These are phyloP conservation scores for Keiferia lycopersicella DNA, from an alignment of 2,888 invertebrate species.

Conservation along the genomic window DNA sequence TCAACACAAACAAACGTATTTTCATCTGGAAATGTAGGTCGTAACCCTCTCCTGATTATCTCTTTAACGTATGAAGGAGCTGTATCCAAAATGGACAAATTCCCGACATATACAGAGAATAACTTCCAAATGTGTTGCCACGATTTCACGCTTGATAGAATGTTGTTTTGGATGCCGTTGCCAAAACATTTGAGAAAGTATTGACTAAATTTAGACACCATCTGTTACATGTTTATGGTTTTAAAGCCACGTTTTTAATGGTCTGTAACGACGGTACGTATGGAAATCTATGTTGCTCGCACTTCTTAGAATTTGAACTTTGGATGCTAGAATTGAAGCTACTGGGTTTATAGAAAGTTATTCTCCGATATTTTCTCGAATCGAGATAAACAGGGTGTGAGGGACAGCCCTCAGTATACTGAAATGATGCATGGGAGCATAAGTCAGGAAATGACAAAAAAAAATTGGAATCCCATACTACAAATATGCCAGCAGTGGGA, in stretches of 20 bases:
- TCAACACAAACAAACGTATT: no score
- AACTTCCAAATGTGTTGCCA: slow-evolving; percentile 24
- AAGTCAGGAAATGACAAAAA: no score
- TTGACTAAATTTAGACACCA: slow-evolving; percentile 32
- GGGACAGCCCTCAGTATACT: no score
- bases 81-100: not conserved
- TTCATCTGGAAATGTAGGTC: not conserved
- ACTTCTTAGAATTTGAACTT: not conserved
- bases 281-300: not conserved
- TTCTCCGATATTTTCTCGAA: no score
- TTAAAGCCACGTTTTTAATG: slow-evolving; percentile 21
- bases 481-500: no score
- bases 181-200: slow-evolving; percentile 33
- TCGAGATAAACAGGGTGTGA: no score
- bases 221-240: slow-evolving; percentile 31
- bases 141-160: slow-evolving; percentile 27
- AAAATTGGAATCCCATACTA: no score
- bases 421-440: no score
- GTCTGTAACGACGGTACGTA: not conserved
- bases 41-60: not conserved
- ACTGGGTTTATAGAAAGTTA: no score
- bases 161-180: slow-evolving; percentile 31
- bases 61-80: not conserved
- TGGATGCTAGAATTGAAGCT: not conserved
- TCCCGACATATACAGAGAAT: not conserved